These are phyloP conservation scores for Dynastes maya DNA, from an alignment of 2,888 invertebrate species.

Conservation along the genomic window DNA sequence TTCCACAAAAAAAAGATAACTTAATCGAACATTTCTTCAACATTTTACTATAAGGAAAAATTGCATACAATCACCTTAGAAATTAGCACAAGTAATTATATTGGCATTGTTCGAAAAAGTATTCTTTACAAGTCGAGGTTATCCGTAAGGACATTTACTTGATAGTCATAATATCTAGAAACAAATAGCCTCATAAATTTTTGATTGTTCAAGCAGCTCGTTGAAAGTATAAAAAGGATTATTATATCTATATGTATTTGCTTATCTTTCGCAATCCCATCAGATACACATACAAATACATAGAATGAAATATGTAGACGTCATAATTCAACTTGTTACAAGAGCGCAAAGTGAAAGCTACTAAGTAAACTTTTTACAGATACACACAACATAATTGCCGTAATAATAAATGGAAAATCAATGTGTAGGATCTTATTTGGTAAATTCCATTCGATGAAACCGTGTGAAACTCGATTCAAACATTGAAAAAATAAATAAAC, in stretches of 20 bases:
- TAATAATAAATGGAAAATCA: conserved; percentile 38
- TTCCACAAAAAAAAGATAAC: no score
- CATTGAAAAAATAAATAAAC: conserved; percentile 14
- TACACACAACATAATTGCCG: conserved; percentile 23
- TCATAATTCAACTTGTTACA: conserved; percentile 10
- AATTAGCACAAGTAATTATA: background rate
- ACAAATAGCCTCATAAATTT: conserved; percentile 10
- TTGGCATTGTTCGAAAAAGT: background rate
- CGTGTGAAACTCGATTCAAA: conserved; percentile 30
- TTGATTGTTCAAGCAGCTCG: background rate
- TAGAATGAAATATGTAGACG: conserved; percentile 16
- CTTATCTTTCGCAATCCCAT: conserved; percentile 4
- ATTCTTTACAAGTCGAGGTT: background rate
- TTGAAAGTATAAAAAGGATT: background rate
- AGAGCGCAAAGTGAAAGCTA: conserved; percentile 23
- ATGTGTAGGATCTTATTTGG: conserved; percentile 35
- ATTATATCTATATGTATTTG: background rate
- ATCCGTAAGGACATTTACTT: background rate
- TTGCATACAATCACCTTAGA: no score
- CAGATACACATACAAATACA: background rate
- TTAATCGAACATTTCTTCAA: no score
- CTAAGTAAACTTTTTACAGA: conserved; percentile 24
- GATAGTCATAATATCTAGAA: background rate
- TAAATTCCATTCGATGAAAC: conserved; percentile 37
- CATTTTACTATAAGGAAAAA: no score